Conservation (phyloP, 2,888 invertebrate genomes). For the Cheilosia impressa region DNA sequence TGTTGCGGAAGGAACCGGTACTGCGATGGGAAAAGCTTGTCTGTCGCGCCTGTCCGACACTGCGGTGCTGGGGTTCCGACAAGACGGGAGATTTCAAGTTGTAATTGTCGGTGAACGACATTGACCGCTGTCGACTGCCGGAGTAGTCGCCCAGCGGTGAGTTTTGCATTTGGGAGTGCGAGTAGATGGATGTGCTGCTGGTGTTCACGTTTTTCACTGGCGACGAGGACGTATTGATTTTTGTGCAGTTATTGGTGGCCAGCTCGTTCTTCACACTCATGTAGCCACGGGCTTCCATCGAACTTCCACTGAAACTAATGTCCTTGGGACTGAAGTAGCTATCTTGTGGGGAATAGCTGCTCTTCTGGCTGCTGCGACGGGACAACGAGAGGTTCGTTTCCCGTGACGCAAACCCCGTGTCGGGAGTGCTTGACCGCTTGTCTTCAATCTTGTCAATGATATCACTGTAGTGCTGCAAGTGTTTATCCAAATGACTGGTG, state of each 20-base stretch:
- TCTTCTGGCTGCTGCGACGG: slow-evolving; percentile 83
- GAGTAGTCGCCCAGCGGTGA: slow-evolving; percentile 76
- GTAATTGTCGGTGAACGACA: slow-evolving; percentile 85
- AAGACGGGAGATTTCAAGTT: slow-evolving; percentile 81
- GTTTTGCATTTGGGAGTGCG: slow-evolving; percentile 74
- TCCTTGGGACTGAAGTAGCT: slow-evolving; percentile 79
- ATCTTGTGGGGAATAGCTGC: slow-evolving; percentile 83
- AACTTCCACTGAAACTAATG: slow-evolving; percentile 77
- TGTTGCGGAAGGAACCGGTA: slow-evolving; percentile 75
- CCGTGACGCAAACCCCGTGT: slow-evolving; percentile 83
- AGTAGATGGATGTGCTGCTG: slow-evolving; percentile 80
- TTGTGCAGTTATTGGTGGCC: slow-evolving; percentile 73
- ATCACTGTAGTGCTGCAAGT: slow-evolving; percentile 80
- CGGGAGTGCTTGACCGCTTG: slow-evolving; percentile 83
- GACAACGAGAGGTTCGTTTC: slow-evolving; percentile 83
- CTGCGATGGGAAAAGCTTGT: slow-evolving; percentile 72
- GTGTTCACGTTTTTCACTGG: slow-evolving; percentile 80
- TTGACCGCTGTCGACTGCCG: slow-evolving; percentile 83
- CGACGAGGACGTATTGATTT: slow-evolving; percentile 78
- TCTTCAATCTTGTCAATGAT: slow-evolving; percentile 79
- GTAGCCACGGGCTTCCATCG: slow-evolving; percentile 77
- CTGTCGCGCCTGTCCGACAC: slow-evolving; percentile 70
- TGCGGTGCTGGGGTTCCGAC: slow-evolving; percentile 79
- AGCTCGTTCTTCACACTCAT: slow-evolving; percentile 78
- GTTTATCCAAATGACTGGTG: slow-evolving; percentile 82